Conservation (phyloP, 2,113 vertebrate genomes). For the Percina caprodes region DNA sequence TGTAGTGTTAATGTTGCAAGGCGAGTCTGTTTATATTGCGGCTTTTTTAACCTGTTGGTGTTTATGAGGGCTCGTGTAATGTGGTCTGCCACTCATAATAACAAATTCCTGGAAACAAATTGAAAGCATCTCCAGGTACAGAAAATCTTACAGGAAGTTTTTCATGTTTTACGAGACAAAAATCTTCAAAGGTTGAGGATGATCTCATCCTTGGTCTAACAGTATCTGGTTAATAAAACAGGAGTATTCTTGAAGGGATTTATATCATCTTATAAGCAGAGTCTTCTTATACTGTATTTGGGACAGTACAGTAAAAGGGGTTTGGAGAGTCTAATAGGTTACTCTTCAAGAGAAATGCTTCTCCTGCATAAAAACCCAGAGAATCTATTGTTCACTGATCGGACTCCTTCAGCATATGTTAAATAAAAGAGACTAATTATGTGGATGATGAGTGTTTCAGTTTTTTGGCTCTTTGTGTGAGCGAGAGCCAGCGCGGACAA, state of each 20-base stretch:
- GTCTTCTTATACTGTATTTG: background rate
- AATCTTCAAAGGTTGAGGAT: background rate
- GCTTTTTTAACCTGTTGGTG: background rate
- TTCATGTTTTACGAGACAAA: background rate
- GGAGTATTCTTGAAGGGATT: background rate
- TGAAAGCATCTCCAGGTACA: background rate
- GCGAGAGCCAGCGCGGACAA: background rate
- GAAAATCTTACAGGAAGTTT: background rate
- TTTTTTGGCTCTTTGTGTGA: background rate
- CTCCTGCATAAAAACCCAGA: background rate
- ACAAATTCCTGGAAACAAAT: background rate
- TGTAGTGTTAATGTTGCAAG: background rate
- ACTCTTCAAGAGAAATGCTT: background rate
- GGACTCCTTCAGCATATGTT: slow-evolving; percentile 24
- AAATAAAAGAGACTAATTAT: slow-evolving; percentile 56
- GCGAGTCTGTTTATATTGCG: background rate
- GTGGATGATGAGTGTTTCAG: slow-evolving; percentile 38
- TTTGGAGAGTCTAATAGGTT: background rate
- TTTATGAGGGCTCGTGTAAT: background rate
- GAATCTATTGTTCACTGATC: background rate
- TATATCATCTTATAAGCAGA: background rate
- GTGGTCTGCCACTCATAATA: background rate
- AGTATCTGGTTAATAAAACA: background rate
- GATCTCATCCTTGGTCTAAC: background rate
- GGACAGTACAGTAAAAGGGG: background rate